Percentiles rank a stretch among this genome's conserved stretches.
phyloP scores from a whole-genome alignment of 2,113 vertebrate genomes.

The Boleophthalmus pectinirostris region DNA sequence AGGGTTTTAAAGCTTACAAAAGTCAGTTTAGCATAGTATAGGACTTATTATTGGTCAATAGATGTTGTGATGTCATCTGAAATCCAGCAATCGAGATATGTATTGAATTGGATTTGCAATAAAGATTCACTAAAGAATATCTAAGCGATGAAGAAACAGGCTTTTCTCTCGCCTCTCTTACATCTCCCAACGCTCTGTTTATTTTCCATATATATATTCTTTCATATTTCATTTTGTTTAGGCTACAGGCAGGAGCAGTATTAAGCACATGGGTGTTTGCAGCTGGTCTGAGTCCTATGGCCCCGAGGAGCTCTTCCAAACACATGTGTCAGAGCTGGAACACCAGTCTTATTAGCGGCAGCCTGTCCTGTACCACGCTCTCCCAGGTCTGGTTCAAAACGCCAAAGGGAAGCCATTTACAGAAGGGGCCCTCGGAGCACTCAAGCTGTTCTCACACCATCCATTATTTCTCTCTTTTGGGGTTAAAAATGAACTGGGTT shows the following conservation, averaged over 20 bases:
- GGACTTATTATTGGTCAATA: no score
- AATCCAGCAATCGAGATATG: no score
- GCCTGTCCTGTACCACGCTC: slow-evolving; percentile 14
- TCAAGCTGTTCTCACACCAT: slow-evolving; percentile 40
- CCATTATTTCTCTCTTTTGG: slow-evolving; percentile 24
- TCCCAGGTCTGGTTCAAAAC: slow-evolving; percentile 31
- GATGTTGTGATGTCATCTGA: no score
- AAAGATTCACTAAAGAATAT: no score
- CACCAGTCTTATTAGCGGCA: slow-evolving; percentile 40
- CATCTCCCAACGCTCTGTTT: background rate
- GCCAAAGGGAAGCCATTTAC: slow-evolving; percentile 22
- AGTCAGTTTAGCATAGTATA: no score
- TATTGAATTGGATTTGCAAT: no score
- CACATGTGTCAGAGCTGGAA: slow-evolving; percentile 64
- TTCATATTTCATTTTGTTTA: background rate
- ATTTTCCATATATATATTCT: background rate
- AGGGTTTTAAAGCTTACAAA: no score
- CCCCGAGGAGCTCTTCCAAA: slow-evolving; percentile 46
- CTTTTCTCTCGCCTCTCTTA: background rate
- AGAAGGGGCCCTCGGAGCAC: slow-evolving; percentile 14
- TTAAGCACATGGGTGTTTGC: slow-evolving; percentile 41
- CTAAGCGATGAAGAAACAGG: no score
- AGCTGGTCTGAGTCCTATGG: slow-evolving; percentile 29
- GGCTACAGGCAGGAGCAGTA: slow-evolving; percentile 25
- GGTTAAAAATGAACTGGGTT: slow-evolving; percentile 32